These are phyloP conservation scores for Gymnarchus niloticus DNA, from an alignment of 2,113 vertebrate species.

Conservation along the genomic window DNA sequence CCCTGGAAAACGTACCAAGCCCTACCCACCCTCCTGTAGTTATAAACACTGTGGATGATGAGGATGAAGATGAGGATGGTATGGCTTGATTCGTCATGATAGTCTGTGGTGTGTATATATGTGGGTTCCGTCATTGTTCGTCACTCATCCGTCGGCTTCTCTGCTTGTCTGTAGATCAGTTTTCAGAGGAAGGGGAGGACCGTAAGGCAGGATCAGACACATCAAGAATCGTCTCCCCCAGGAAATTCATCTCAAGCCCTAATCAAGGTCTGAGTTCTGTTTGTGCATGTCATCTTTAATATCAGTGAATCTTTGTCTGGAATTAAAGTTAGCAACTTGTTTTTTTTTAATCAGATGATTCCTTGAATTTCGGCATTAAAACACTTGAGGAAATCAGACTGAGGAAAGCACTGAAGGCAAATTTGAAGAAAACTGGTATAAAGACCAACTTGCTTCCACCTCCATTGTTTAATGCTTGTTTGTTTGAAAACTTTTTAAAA, in stretches of 20 bases:
- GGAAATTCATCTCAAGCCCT: constrained; percentile 57
- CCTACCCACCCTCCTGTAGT: constrained; percentile 94
- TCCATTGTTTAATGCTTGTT: not conserved
- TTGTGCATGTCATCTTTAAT: not conserved
- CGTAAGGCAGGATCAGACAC: constrained; percentile 35
- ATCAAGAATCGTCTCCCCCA: constrained; percentile 60
- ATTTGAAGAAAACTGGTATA: constrained; percentile 68
- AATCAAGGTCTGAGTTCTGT: constrained; percentile 60
- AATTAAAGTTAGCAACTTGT: not conserved
- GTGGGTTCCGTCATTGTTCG: not conserved
- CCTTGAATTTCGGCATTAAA: constrained; percentile 83
- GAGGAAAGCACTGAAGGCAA: constrained; percentile 78
- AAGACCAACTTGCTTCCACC: not conserved
- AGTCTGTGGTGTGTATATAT: not conserved
- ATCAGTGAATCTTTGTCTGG: not conserved
- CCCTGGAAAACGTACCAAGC: constrained; percentile 84
- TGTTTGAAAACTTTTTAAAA: no score
- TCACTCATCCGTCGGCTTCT: not conserved
- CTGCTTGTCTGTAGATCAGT: constrained; percentile 70
- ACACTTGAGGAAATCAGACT: constrained; percentile 86
- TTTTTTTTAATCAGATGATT: constrained; percentile 59
- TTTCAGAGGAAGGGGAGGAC: constrained; percentile 92
- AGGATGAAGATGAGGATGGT: constrained; percentile 90
- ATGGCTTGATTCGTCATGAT: fast-evolving
- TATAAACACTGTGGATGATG: constrained; percentile 92